Evolutionary conservation across 53 echinoderm and acorn worm species (phyloP), one percentile per base, ranked within the genome.

Genomic region (Hippasteria phrygiana): DNA sequence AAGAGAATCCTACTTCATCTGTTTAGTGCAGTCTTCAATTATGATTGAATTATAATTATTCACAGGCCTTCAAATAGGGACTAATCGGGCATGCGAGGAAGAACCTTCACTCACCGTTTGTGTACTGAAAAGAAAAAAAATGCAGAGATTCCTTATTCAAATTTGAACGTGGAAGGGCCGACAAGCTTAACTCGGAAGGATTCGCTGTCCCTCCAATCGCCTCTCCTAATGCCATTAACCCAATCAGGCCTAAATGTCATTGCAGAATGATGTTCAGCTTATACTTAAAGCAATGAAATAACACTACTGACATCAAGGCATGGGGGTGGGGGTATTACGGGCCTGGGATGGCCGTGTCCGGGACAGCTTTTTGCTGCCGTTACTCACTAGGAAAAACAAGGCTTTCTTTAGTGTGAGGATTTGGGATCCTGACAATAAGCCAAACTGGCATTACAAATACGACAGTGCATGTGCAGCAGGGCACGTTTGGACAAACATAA

Each of bases 171-270:
- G 55, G 14, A 9, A 22, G 79, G 79, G 17, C 32, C 56, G 41
- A 39, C 56, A 24, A 62, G 79, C 79, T 79, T 79, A 56, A 35
- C 62, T 56, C 59, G 56, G 79, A 62, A 40, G 79, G 79, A 9
- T 76, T 43, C 2, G 4, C 12, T 37, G 62, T 37, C 17, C 6
- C 50, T 35, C 16, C 32, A n/a, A n/a, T 62, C 51, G 43, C 26
- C 73, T 1, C 9, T 73, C 73, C 73, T 73, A 77, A 77, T 36
- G 37, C 77, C 37, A 77, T 77, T 77, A 55, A 55, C 17, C 41
- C 18, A 77, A 54, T 77, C 77, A 55, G 37, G 37, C 69, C 62
- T 40, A 59, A 80, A 80, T 80, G 80, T 62, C 80, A 62, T 26
- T 42, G 43, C 62, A 62, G 80, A 59, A 16, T 31, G 40, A 62